Evolutionary conservation across 1,140 invertebrate genomes (phyloP), one percentile per base, ranked within the genome.

Genomic region (Cydia strobilella): DNA sequence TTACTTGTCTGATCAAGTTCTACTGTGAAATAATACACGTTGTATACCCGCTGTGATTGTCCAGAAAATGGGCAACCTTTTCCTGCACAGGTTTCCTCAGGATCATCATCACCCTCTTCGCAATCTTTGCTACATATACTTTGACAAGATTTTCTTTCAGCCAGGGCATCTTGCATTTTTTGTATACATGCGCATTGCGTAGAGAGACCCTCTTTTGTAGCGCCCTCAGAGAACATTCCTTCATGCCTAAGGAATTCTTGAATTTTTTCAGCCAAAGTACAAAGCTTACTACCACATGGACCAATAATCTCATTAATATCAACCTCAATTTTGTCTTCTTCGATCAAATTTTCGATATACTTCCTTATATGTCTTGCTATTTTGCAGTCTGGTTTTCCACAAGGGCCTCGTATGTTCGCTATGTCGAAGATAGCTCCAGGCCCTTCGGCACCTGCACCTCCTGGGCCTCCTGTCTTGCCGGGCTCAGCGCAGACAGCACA

Each of bases 271-370:
- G 86, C 87, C 65, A 93, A 59, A 27, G 80, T 86, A 79, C 91
- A 93, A 25, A 84, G 74, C 76, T 86, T 91, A 74, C 90, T 93
- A n/a, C 91, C 91, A 81, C 91, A 93, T 20, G 90, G 90, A 23
- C 91, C 91, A 73, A 90, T 84, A 42, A 93, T 84, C 42, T 90
- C 84, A 35, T 86, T 80, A 15, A 93, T 81, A 72, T 89, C 79
- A 39, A 93, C 81, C 78, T 88, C 86, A 78, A 80, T 80, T 51
- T 87, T 81, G 75, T 93, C 91, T 86, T 93, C 89, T 73, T 89
- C 87, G 18, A 91, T 81, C 9, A 91, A 80, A 69, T 89, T 87
- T 83, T 91, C 87, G 27, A 93, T 88, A 76, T 93, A 93, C 45
- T 86, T 86, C 78, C 86, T 84, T 65, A 93, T 78, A 72, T 88